A percentile compares a stretch with the other conserved stretches of the same genome.
These are phyloP conservation scores for Gulo gulo DNA, from an alignment of 2,113 vertebrate species.

Conservation along the genomic window DNA sequence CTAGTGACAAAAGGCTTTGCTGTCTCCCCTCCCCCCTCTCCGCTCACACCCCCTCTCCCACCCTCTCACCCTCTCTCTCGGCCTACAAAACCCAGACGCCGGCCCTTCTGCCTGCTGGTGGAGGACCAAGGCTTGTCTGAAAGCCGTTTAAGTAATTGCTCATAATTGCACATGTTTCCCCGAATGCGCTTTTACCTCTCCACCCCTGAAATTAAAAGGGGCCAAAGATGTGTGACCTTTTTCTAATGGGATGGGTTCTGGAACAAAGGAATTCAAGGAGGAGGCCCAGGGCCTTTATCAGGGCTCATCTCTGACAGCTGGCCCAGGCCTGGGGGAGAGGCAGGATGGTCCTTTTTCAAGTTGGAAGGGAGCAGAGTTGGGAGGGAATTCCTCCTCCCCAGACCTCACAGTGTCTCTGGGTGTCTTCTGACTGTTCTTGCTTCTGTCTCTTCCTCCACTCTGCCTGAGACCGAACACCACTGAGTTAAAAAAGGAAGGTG, in stretches of 20 bases:
- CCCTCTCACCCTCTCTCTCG: slow-evolving; percentile 37
- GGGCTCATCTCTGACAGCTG: slow-evolving; percentile 75
- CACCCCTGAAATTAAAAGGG: slow-evolving; percentile 80
- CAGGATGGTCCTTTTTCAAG: slow-evolving; percentile 57
- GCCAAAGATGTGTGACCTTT: slow-evolving; percentile 79
- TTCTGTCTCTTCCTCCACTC: slow-evolving; percentile 2
- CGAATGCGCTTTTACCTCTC: slow-evolving; percentile 77
- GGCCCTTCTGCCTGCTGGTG: slow-evolving; percentile 58
- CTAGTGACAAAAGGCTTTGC: slow-evolving; percentile 67
- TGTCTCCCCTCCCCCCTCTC: slow-evolving; percentile 13
- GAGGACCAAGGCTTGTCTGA: slow-evolving; percentile 74
- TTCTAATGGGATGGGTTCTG: slow-evolving; percentile 76
- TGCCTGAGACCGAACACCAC: not conserved
- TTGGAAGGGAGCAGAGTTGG: not conserved
- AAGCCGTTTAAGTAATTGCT: slow-evolving; percentile 80
- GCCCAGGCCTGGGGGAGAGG: slow-evolving; percentile 30
- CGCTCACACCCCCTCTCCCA: not conserved
- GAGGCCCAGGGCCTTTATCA: slow-evolving; percentile 67
- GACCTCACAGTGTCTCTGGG: not conserved
- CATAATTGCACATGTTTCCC: slow-evolving; percentile 77
- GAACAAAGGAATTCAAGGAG: slow-evolving; percentile 77
- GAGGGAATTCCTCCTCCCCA: slow-evolving; percentile 32
- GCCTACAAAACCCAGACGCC: slow-evolving; percentile 60
- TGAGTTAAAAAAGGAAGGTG: not conserved
- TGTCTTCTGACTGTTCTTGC: not conserved